Conservation (phyloP, 2,113 vertebrate species). For the Calcarius ornatus region DNA sequence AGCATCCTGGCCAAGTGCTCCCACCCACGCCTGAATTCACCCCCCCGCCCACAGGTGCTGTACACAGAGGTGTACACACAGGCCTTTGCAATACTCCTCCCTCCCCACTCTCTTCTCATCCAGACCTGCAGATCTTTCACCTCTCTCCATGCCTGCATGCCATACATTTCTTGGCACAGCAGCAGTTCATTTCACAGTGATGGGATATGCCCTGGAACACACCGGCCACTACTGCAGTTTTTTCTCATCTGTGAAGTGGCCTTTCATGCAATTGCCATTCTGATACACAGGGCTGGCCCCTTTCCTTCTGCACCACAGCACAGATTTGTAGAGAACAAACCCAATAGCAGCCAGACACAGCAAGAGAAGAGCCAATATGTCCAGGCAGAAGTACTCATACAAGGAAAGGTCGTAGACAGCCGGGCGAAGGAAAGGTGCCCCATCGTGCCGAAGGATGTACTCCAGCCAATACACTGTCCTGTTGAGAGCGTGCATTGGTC, state of each 20-base stretch:
- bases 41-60: conserved; percentile 1
- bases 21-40: neutral
- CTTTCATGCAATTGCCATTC: conserved; percentile 31
- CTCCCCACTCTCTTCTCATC: neutral
- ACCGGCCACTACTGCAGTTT: conserved; percentile 24
- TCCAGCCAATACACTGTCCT: conserved; percentile 70
- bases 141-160: neutral
- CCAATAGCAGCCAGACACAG: neutral
- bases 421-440: conserved; percentile 50
- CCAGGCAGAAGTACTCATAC: conserved; percentile 63
- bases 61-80: conserved; percentile 32
- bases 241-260: conserved; percentile 51
- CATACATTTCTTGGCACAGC: neutral
- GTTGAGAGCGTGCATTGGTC: conserved; percentile 59
- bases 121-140: neutral
- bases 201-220: neutral
- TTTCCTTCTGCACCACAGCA: conserved; percentile 36
- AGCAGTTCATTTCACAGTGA: conserved; percentile 38
- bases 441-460: conserved; percentile 54
- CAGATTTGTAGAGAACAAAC: neutral
- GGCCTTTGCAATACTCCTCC: neutral
- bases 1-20: conserved; percentile 15
- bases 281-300: neutral
- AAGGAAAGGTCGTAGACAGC: conserved; percentile 56
- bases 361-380: conserved; percentile 47